A percentile compares a stretch with the other conserved stretches of the same genome.
Evolutionary conservation across 2,113 vertebrate species (phyloP).

Genomic region (Ivindomyrus marchei): DNA sequence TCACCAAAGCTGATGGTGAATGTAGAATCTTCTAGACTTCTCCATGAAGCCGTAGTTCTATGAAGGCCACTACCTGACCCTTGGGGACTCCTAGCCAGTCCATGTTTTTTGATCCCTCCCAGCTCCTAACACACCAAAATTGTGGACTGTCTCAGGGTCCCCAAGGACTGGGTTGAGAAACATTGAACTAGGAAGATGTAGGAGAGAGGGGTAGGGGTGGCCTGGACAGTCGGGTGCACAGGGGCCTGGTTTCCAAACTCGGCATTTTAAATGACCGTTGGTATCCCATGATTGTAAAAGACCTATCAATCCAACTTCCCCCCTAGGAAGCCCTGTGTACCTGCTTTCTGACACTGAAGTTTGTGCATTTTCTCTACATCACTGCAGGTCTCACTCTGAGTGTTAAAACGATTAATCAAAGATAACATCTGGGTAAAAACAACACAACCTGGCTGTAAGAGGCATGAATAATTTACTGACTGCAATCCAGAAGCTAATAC

Average conservation of each 20-base stretch:
- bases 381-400: neutral
- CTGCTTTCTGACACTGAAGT: neutral
- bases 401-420: neutral
- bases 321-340: neutral
- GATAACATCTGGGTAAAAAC: neutral
- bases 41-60: neutral
- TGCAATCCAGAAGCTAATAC: neutral
- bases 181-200: neutral
- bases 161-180: neutral
- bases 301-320: neutral
- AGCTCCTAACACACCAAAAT: neutral
- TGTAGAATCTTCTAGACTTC: neutral
- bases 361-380: neutral
- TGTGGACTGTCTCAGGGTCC: neutral
- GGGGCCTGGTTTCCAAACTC: neutral
- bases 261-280: neutral
- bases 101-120: neutral
- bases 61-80: neutral
- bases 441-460: neutral
- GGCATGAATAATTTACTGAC: neutral
- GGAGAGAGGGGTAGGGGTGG: neutral
- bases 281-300: neutral
- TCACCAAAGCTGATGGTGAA: neutral
- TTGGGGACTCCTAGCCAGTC: neutral
- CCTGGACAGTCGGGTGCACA: neutral